phyloP scores from a whole-genome alignment of 2,797 vertebrate species.

The Malacoctenus gilli region DNA sequence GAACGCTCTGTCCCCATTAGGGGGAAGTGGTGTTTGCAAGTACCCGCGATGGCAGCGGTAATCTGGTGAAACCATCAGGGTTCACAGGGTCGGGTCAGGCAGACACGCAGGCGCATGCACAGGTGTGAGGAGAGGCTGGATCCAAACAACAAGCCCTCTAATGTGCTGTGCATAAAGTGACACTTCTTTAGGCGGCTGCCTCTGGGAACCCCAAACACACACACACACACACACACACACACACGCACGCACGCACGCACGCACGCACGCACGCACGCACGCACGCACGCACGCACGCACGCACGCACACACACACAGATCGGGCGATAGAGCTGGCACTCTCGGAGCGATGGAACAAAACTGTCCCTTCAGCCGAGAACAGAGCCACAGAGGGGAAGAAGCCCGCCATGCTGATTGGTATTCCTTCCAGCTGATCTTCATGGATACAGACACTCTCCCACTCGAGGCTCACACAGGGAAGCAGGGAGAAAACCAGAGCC shows the following conservation, averaged over 20 bases:
- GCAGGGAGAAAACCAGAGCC: constrained; percentile 46
- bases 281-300: constrained; percentile 33
- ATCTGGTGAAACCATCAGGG: constrained; percentile 40
- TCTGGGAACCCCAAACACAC: constrained; percentile 26
- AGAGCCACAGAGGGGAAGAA: constrained; percentile 70
- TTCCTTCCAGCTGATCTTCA: constrained; percentile 77
- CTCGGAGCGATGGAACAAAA: constrained; percentile 69
- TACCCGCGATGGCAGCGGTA: constrained; percentile 17
- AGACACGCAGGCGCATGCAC: constrained; percentile 6
- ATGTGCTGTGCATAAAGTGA: constrained; percentile 6
- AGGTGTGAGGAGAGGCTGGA: constrained; percentile 28
- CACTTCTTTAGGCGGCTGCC: constrained; percentile 26
- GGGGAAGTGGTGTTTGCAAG: constrained; percentile 45
- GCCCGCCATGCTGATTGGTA: constrained; percentile 75
- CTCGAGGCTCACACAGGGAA: constrained; percentile 57
- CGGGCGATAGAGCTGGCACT: constrained; percentile 48
- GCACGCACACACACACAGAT: constrained; percentile 24
- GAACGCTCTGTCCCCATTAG: constrained; percentile 21
- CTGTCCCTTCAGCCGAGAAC: constrained; percentile 72
- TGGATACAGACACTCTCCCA: constrained; percentile 67
- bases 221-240: constrained; percentile 28
- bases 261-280: constrained; percentile 25
- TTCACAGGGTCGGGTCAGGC: constrained; percentile 11
- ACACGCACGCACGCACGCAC: constrained; percentile 29
- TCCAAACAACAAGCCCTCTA: constrained; percentile 9